Conservation (phyloP, 1,140 invertebrate genomes). For the Aphaenogaster floridana region DNA sequence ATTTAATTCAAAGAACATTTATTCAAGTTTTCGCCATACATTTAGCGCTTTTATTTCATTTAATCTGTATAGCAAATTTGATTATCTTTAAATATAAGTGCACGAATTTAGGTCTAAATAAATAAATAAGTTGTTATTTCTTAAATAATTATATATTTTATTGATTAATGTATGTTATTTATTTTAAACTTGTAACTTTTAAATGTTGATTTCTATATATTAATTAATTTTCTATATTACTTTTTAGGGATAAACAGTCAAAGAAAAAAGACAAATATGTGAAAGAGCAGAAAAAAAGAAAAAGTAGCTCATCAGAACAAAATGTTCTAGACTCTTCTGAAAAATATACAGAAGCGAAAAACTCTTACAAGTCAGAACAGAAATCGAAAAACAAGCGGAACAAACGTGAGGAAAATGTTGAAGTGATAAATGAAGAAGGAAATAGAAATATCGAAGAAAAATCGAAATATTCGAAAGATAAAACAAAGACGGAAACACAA, state of each 20-base stretch:
- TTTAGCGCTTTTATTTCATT: background rate
- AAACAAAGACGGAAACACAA: constrained; percentile 9
- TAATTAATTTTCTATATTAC: background rate
- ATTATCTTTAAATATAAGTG: background rate
- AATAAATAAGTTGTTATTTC: background rate
- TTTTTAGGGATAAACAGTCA: constrained; percentile 25
- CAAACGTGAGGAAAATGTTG: constrained; percentile 22
- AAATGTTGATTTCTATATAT: background rate
- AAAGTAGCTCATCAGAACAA: background rate
- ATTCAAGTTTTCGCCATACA: background rate
- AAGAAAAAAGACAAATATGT: constrained; percentile 15
- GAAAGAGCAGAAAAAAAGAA: constrained; percentile 56
- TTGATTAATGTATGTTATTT: background rate
- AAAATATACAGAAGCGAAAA: constrained; percentile 55
- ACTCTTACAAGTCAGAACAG: constrained; percentile 27
- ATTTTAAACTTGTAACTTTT: background rate
- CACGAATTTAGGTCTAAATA: background rate
- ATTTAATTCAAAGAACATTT: background rate
- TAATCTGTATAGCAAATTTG: background rate
- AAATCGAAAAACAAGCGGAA: constrained; percentile 39
- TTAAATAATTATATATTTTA: background rate
- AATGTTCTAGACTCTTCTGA: background rate
- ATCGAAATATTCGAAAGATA: constrained; percentile 38
- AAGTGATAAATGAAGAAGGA: background rate
- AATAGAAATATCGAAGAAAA: constrained; percentile 15